A percentile compares a stretch with the other conserved stretches of the same genome.
Conservation (phyloP, 53 echinoderm and acorn worm species). For the Patiria pectinifera region DNA sequence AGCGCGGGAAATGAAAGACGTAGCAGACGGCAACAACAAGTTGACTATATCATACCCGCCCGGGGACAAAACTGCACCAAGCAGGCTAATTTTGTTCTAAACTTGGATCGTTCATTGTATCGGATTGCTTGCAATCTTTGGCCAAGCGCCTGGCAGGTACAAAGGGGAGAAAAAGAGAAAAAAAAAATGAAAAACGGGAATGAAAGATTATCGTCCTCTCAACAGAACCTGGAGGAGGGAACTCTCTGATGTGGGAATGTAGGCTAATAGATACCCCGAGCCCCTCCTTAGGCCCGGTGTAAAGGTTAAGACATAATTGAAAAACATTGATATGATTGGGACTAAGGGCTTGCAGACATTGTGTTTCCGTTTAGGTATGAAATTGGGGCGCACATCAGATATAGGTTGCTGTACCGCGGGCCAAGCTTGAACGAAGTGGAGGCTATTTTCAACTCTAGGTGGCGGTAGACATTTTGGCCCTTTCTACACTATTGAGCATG, state of each 20-base stretch:
- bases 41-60: background rate
- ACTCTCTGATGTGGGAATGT: background rate
- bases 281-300: background rate
- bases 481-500: background rate
- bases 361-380: background rate
- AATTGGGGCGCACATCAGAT: background rate
- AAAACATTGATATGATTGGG: slow-evolving; percentile 24
- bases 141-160: background rate
- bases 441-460: background rate
- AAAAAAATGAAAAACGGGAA: background rate
- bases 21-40: background rate
- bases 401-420: background rate
- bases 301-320: slow-evolving; percentile 25
- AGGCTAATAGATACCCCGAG: slow-evolving; percentile 24
- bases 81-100: slow-evolving; percentile 28
- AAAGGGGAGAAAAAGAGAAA: background rate
- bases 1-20: background rate
- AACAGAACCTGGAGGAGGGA: background rate
- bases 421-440: background rate
- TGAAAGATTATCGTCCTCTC: slow-evolving; percentile 34
- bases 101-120: slow-evolving; percentile 25
- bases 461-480: background rate
- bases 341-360: background rate
- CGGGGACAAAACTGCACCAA: background rate
- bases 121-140: background rate